phyloP scores from a whole-genome alignment of 2,888 invertebrate genomes.

The Clostera curtula region DNA sequence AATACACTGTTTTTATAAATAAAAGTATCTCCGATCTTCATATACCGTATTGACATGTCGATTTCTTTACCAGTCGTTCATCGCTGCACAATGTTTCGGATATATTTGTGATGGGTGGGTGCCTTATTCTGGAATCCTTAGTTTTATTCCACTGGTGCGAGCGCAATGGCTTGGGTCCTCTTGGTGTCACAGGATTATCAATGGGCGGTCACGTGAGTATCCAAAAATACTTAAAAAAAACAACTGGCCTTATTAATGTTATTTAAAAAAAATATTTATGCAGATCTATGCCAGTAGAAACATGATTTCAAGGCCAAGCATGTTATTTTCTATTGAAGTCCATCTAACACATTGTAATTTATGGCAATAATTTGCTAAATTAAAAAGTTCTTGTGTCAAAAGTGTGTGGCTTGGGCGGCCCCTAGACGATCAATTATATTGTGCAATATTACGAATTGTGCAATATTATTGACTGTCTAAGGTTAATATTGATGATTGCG shows the following conservation, averaged over 20 bases:
- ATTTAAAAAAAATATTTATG: neutral
- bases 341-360: too few species aligned
- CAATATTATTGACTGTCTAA: too few species aligned
- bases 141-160: constrained; percentile 97
- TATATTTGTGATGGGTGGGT: constrained; percentile 99
- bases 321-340: constrained; percentile 1
- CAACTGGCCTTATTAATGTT: neutral
- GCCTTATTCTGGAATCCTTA: constrained; percentile 93
- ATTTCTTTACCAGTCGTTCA: constrained; percentile 79
- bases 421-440: too few species aligned
- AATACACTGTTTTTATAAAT: too few species aligned
- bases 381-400: too few species aligned
- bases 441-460: too few species aligned
- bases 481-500: too few species aligned
- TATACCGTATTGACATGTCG: neutral
- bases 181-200: constrained; percentile 95
- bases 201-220: constrained; percentile 97
- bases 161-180: constrained; percentile 90
- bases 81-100: constrained; percentile 96
- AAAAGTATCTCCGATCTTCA: too few species aligned
- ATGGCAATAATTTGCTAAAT: too few species aligned
- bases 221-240: too few species aligned
- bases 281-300: neutral
- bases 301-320: neutral
- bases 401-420: too few species aligned